Base-by-base conservation (phyloP, 2,888 invertebrate species). In the Andrena flavipes region DNA sequence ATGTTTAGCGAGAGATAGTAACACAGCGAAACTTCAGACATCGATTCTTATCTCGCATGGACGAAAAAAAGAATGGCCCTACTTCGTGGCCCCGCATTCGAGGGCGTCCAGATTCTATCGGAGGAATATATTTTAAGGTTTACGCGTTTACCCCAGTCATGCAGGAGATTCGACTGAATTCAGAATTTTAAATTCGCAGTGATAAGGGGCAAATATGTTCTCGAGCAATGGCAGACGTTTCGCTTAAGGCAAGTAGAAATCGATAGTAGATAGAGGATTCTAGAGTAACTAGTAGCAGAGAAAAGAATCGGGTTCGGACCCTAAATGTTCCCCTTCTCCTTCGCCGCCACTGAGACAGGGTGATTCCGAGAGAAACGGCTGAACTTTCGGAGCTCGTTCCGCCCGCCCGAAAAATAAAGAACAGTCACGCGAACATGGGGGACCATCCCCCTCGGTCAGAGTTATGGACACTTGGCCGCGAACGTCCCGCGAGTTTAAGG, bases 371-470 rank as follows among this genome's bases (percentile, higher is more conserved):
- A 35, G 56, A 56, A 56, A 54, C 35, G 68, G 68, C 56, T 35
- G 68, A 69, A 69, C 68, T 69, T 69, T 26, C 56, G 68, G 42
- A 35, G 68, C 68, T 26, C 35, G 56, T 56, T 69, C 26, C 30
- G 33, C 54, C 26, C 54, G 56, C n/a, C 54, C 30, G 6, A 33
- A 56, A 54, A 35, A 68, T 23, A 33, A 56, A 2, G 30, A 54
- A 35, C n/a, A 54, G 56, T 56, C 20, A 26, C 56, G 23, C 10
- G 20, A 23, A 26, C 56, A 10, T 13, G 56, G 10, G 10, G 56
- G n/a, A 6, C 51, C 20, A 8, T 6, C 51, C 51, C 51, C n/a
- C n/a, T 51, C 8, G 5, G 42, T 4, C 42, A 16, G 42, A 42
- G 42, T 42, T 42, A 42, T 42, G 42, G 42, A 42, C 42, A 42